phyloP scores from a whole-genome alignment of 2,888 invertebrate genomes.

The Chorisops tibialis region DNA sequence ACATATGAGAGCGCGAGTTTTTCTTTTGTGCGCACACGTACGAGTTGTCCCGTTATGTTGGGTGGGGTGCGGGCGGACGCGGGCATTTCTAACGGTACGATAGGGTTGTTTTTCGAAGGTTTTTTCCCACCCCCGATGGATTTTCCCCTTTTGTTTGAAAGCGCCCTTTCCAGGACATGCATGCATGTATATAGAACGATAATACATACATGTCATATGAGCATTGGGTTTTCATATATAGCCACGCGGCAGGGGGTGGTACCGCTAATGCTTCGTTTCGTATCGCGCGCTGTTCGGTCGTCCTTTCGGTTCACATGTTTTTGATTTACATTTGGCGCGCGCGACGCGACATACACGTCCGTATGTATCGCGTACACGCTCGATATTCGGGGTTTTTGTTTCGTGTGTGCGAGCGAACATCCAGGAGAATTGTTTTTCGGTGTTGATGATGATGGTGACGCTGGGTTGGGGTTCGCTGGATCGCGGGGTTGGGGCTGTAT shows the following conservation, averaged over 20 bases:
- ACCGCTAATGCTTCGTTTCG: background rate
- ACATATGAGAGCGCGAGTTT: slow-evolving; percentile 20
- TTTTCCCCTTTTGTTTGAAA: slow-evolving; percentile 23
- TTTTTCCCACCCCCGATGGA: slow-evolving; percentile 23
- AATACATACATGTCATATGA: slow-evolving; percentile 25
- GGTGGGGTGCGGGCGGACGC: no score
- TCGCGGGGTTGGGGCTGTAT: slow-evolving; percentile 1
- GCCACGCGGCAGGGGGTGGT: slow-evolving; percentile 16
- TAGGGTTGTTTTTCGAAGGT: slow-evolving; percentile 21
- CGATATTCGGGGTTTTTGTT: slow-evolving; percentile 23
- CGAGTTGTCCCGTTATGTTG: slow-evolving; percentile 18
- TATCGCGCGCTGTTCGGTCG: slow-evolving; percentile 2
- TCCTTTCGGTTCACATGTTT: slow-evolving; percentile 24
- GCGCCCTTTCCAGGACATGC: slow-evolving; percentile 17
- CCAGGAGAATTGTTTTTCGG: slow-evolving; percentile 26
- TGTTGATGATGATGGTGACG: slow-evolving; percentile 23
- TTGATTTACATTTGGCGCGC: slow-evolving; percentile 19
- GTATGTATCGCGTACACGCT: background rate
- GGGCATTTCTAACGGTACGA: slow-evolving; percentile 11
- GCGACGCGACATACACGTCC: slow-evolving; percentile 6
- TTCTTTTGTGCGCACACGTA: slow-evolving; percentile 26
- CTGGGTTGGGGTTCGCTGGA: slow-evolving; percentile 26
- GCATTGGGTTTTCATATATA: slow-evolving; percentile 18
- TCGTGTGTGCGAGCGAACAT: slow-evolving; percentile 8
- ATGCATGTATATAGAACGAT: slow-evolving; percentile 20